phyloP scores from a whole-genome alignment of 1,140 invertebrate genomes.

The Dendroctonus valens region DNA sequence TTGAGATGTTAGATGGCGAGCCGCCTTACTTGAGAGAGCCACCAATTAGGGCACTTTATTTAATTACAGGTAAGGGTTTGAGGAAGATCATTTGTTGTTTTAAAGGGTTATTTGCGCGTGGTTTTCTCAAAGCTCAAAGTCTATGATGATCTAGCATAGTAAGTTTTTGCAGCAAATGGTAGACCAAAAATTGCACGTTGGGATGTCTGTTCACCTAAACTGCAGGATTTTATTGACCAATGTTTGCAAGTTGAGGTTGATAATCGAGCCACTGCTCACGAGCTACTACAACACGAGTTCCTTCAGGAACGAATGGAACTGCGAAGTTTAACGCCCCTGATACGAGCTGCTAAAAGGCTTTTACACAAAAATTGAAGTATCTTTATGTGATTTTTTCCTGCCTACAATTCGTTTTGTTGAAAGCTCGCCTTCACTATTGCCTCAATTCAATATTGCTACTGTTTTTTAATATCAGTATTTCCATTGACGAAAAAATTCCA shows the following conservation, averaged over 20 bases:
- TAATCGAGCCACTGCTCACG: conserved; percentile 76
- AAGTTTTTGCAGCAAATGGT: conserved; percentile 71
- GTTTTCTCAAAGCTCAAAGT: too few relatives aligned
- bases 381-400: too few relatives aligned
- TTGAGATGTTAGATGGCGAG: conserved; percentile 98
- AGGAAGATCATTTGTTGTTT: too few relatives aligned
- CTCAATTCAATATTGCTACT: too few relatives aligned
- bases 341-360: conserved; percentile 82
- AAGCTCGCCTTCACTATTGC: too few relatives aligned
- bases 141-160: too few relatives aligned
- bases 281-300: conserved; percentile 87
- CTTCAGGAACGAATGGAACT: conserved; percentile 82
- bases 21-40: conserved; percentile 95
- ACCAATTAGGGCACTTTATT: conserved; percentile 88
- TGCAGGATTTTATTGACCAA: conserved; percentile 84
- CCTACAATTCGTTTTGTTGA: too few relatives aligned
- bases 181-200: conserved; percentile 87
- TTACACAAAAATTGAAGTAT: conserved; percentile 58
- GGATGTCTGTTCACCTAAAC: conserved; percentile 71
- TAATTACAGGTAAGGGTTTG: conserved; percentile 68
- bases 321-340: conserved; percentile 82
- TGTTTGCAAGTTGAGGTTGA: conserved; percentile 94
- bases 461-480: too few relatives aligned
- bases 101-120: too few relatives aligned
- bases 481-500: too few relatives aligned